Evolutionary conservation across 1,140 invertebrate genomes (phyloP), one percentile per base, ranked within the genome.

Genomic region (Drosophila auraria): DNA sequence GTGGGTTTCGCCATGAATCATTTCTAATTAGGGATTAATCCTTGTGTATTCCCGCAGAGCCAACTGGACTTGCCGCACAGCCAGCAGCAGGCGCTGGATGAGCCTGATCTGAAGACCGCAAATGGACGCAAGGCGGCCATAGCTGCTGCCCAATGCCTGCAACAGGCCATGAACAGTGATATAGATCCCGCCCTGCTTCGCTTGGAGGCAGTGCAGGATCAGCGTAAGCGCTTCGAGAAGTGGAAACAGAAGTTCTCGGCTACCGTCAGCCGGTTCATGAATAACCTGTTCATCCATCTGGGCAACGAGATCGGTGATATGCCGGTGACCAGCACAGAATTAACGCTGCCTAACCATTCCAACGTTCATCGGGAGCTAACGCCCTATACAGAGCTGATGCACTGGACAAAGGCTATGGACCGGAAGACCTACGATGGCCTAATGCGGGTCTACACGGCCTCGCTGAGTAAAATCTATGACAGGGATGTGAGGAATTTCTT

Each of bases 281-380:
- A 98, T 91, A 99, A 99, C 94, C 94, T 98, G 44, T 98, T 99
- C 74, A 98, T 98, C 91, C 97, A 98, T 94, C 95, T 98, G 93
- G 97, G 96, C 83, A 94, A 94, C 70, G 93, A 94, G 69, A 94
- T 94, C 82, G 93, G 93, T 1, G 94, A 94, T 63, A 87, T 78
- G 30, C 82, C 87, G 7, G 7, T 83, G 20, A 86, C 89, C 40
- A 90, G 77, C 57, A 93, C 94, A 9, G 95, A 96, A n/a, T 93
- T 98, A 53, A 95, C 95, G 23, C 93, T 98, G 65, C 96, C 96
- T 3, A 95, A 95, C 64, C 97, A 98, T 92, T 94, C 95, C 75
- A 94, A 94, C 47, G 96, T 98, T 83, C 98, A 99, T 93, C 94
- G 95, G 51, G 97, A 98, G 91, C 94, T 99, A 38, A 94, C 95